Evolutionary conservation across 1,140 invertebrate genomes (phyloP).

Genomic region (Pseudobourletiella spinata): DNA sequence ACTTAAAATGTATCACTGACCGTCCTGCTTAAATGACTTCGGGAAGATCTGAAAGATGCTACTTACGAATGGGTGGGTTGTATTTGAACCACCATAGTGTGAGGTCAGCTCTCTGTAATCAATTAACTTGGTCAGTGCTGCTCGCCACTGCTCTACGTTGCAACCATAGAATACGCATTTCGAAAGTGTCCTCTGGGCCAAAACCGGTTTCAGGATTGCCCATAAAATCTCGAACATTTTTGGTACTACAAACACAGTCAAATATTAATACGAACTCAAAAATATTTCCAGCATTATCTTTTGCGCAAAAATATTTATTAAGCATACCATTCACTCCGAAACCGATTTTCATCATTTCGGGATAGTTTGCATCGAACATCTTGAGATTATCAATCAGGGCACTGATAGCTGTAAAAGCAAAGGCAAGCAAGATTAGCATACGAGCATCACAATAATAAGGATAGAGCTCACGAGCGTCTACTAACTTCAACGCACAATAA

Average conservation of each 20-base stretch:
- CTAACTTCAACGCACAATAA: background rate
- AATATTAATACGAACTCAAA: background rate
- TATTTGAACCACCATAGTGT: background rate
- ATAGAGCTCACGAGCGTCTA: no score
- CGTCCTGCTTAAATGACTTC: no score
- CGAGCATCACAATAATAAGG: background rate
- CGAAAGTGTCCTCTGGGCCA: background rate
- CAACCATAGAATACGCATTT: background rate
- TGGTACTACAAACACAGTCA: background rate
- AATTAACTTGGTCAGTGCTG: background rate
- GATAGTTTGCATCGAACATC: slow-evolving; percentile 6
- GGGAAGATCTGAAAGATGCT: no score
- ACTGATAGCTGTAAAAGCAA: background rate
- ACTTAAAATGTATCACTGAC: background rate
- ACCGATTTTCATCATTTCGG: background rate
- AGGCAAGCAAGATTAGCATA: background rate
- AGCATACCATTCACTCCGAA: background rate
- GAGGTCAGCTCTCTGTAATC: background rate
- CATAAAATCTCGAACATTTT: slow-evolving; percentile 1
- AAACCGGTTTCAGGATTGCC: background rate
- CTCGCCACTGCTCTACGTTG: background rate
- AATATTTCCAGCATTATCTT: background rate
- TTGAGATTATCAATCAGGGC: background rate
- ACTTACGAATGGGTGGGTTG: background rate
- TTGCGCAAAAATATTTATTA: background rate